Percentiles rank a stretch among this genome's conserved stretches.
These are phyloP conservation scores for Hucho hucho DNA, from an alignment of 2,113 vertebrate genomes.

Conservation along the genomic window DNA sequence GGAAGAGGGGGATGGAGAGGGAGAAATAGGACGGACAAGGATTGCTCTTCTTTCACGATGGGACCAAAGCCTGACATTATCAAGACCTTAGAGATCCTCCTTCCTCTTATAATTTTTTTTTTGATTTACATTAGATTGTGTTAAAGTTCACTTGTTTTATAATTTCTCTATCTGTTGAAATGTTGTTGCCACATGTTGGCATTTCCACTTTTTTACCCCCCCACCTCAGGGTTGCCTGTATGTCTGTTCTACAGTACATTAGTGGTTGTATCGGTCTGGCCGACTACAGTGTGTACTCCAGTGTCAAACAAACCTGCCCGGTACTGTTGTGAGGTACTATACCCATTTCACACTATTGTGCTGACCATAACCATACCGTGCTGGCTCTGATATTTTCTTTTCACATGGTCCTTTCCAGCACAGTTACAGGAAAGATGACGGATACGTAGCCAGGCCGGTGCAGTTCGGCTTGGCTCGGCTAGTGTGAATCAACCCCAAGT, in stretches of 20 bases:
- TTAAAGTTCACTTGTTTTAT: neutral
- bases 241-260: constrained; percentile 10
- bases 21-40: neutral
- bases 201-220: neutral
- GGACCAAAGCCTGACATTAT: neutral
- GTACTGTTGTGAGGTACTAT: neutral
- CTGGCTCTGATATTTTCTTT: too few species aligned
- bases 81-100: too few species aligned
- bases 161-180: neutral
- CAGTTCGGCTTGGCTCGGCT: too few species aligned
- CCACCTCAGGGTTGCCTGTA: constrained; percentile 13
- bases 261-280: constrained; percentile 25
- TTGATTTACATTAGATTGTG: too few species aligned
- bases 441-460: too few species aligned
- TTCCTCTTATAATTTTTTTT: too few species aligned
- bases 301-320: neutral
- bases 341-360: too few species aligned
- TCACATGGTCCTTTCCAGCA: too few species aligned
- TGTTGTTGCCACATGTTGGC: neutral
- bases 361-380: too few species aligned
- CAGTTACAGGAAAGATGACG: too few species aligned
- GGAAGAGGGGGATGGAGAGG: constrained; percentile 4
- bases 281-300: constrained; percentile 7
- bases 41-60: neutral
- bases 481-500: too few species aligned